Evolutionary conservation across 2,888 invertebrate genomes (phyloP), one percentile per base, ranked within the genome.

Genomic region (Caenorhabditis angaria): DNA sequence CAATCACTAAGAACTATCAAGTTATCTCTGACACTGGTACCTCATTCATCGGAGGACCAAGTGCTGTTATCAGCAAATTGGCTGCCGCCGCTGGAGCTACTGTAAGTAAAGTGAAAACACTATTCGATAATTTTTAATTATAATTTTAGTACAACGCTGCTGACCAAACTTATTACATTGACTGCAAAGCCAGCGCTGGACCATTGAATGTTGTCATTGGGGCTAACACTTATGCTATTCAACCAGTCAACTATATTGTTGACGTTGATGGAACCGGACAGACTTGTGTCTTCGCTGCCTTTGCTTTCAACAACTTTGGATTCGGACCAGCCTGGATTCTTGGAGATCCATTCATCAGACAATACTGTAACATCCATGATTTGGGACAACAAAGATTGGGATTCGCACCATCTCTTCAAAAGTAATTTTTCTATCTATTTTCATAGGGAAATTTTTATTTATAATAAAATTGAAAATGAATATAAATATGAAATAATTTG

Each of bases 331-430:
- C 64, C 29, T 81, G 81, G 81, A 77, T 77, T 58, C 72, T 80
- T 27, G 80, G 80, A 64, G 80, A 80, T 70, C 80, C 80, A 64
- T 80, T 76, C 72, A 77, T 80, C 51, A 65, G 80, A 47, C 77
- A 77, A 65, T 48, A 53, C n/a, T 61, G 63, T 29, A 59, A 74
- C 62, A 62, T 71, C 35, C 65, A 70, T 56, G 75, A 75, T 56
- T 61, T 70, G 47, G 70, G 70, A 29, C 48, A 66, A 22, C 65
- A 71, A 53, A 41, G 70, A 12, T 64, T 75, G 47, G 75, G 75
- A 50, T 75, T 75, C 55, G 70, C 75, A 18, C 48, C 35, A 32
- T 66, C 70, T 27, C 70, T 71, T 55, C 70, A 75, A 54, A 54
- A 54, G 10, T 54, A 28, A 56, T 24, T 51, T 8, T 51, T 8